phyloP scores from a whole-genome alignment of 2,113 vertebrate species.

The Astur gentilis region DNA sequence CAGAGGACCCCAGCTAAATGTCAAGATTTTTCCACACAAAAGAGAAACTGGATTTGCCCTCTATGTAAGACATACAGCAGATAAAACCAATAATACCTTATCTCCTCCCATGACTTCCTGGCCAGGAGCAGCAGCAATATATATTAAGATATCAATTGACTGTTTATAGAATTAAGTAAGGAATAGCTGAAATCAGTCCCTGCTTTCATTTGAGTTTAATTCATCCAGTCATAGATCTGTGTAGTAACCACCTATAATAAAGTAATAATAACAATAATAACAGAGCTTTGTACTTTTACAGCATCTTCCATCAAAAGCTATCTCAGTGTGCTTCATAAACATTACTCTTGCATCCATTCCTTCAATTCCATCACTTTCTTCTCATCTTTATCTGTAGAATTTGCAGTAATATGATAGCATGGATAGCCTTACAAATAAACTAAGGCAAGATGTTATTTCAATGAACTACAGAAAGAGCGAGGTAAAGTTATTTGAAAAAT shows the following conservation, averaged over 20 bases:
- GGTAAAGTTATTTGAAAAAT: conserved; percentile 21
- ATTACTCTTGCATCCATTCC: neutral
- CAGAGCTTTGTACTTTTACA: conserved; percentile 13
- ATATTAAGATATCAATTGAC: conserved; percentile 57
- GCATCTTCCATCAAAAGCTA: neutral
- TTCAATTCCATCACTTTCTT: conserved; percentile 6
- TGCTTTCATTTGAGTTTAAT: conserved; percentile 60
- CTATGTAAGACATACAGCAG: neutral
- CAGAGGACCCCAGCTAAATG: neutral
- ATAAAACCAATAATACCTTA: conserved; percentile 53
- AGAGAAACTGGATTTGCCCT: neutral
- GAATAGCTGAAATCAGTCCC: conserved; percentile 35
- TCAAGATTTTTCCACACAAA: neutral
- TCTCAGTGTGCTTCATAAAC: neutral
- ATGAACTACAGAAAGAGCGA: neutral
- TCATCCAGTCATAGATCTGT: conserved; percentile 45
- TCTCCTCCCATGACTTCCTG: conserved; percentile 47
- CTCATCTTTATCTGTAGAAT: neutral
- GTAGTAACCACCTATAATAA: conserved; percentile 36
- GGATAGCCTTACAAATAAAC: neutral
- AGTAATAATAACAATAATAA: conserved; percentile 35
- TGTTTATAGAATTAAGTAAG: conserved; percentile 56
- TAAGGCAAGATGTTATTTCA: neutral
- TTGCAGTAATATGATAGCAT: neutral
- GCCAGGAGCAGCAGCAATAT: conserved; percentile 41